Evolutionary conservation across 2,113 vertebrate species (phyloP), one percentile per base, ranked within the genome.

Genomic region (Ophthalmolycus amberensis): DNA sequence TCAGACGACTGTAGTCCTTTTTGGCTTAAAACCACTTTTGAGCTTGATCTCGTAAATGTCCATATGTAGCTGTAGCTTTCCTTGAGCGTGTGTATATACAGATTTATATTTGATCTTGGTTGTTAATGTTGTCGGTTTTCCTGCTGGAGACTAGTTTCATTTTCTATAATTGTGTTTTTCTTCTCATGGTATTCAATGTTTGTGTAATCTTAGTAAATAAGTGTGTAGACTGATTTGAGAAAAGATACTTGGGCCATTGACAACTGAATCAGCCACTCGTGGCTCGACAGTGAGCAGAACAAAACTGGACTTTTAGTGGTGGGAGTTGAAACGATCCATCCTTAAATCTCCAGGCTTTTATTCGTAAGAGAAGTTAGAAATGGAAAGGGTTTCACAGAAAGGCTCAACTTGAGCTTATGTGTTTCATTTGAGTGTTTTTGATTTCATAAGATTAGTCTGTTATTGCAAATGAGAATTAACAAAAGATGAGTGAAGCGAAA

Each of bases 31-130:
- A 46, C 54, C 75, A 77, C 68, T 48, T 83, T 71, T 76, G 12
- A 75, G 27, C 48, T 70, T 88, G n/a, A 67, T 82, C 77, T 65
- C 90, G 71, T 67, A 71, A 84, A 86, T 87, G 67, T 84, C 52
- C 22, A 42, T 32, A 38, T 71, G 59, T 60, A 60, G 63, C 80
- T 16, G 74, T 74, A 46, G 66, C 75, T 63, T 90, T 58, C 5
- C 52, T 65, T 44, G 3, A 15, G 14, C 15, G 11, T 64, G 50
- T 71, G 16, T 67, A 56, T 77, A 54, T 42, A 66, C 9, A 12
- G 18, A 11, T 65, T 63, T 73, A 16, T 12, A 34, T 83, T 82
- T 64, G 14, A 40, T 46, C 16, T 25, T n/a, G 11, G 1, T 82
- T 63, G 1, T 82, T 63, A 22, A 27, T 50, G 0, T 66, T 0